These are phyloP conservation scores for Potorous gilbertii DNA, from an alignment of 2,797 vertebrate genomes.

Conservation along the genomic window DNA sequence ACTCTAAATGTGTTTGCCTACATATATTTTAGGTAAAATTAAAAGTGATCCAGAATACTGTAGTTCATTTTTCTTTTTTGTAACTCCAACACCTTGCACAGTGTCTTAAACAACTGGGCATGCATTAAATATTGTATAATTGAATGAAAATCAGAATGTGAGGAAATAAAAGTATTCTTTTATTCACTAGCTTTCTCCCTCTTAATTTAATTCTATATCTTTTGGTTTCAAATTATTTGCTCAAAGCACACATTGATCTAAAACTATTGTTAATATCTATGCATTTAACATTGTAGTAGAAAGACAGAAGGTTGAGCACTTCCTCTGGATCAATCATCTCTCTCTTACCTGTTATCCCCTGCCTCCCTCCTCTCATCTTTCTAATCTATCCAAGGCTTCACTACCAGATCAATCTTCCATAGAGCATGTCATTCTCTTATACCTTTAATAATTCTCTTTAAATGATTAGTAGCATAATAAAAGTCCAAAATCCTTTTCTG, in stretches of 20 bases:
- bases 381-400: neutral
- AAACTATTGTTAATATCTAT: neutral
- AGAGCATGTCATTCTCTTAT: neutral
- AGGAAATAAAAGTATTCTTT: neutral
- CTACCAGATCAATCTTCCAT: neutral
- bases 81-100: neutral
- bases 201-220: neutral
- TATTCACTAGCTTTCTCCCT: neutral
- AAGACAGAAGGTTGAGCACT: neutral
- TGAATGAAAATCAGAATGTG: neutral
- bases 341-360: neutral
- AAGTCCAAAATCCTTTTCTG: rapidly evolving
- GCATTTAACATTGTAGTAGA: neutral
- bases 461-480: neutral
- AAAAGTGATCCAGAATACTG: neutral
- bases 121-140: neutral
- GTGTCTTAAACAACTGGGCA: neutral
- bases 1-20: neutral
- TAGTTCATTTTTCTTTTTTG: neutral
- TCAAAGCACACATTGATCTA: neutral
- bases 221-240: neutral
- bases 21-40: rapidly evolving
- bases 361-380: rapidly evolving
- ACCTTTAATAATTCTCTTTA: neutral
- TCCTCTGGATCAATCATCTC: neutral